phyloP scores from a whole-genome alignment of 2,113 vertebrate genomes.

The Chaenogobius annularis region DNA sequence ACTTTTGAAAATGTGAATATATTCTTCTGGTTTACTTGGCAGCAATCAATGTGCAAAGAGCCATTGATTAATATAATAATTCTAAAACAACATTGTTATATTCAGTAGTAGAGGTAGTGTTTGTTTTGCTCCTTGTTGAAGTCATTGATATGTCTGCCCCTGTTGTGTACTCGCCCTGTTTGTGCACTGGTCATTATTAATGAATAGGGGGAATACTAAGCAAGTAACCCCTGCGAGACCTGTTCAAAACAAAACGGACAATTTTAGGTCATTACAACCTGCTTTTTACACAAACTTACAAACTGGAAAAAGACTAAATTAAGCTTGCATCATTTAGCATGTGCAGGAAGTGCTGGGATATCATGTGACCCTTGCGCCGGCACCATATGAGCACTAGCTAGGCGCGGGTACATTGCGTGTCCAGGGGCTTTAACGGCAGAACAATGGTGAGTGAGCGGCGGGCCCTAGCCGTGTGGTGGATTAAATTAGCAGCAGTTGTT shows the following conservation, averaged over 20 bases:
- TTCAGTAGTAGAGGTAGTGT: neutral
- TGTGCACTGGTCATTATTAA: conserved; percentile 13
- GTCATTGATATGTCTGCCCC: conserved; percentile 6
- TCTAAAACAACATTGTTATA: neutral
- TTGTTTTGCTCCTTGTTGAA: neutral
- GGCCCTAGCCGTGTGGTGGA: conserved; percentile 60
- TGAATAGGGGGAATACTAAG: conserved; percentile 11
- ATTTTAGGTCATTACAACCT: neutral
- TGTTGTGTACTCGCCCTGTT: neutral
- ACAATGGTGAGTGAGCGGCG: conserved; percentile 49
- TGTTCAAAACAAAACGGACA: conserved; percentile 2
- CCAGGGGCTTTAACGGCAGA: conserved; percentile 53
- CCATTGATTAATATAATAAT: neutral
- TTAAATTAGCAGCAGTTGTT: conserved; percentile 79
- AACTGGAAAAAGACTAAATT: neutral
- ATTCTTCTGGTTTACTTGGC: too few relatives aligned
- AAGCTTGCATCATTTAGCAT: neutral
- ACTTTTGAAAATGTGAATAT: too few relatives aligned
- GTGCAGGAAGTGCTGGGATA: neutral
- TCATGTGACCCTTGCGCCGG: conserved; percentile 8
- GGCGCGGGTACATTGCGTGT: conserved; percentile 46
- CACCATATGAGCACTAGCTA: conserved; percentile 1
- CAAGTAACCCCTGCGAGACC: neutral
- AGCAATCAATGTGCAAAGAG: too few relatives aligned
- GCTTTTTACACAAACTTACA: neutral